Evolutionary conservation across 2,888 invertebrate species (phyloP).

Genomic region (Hirtodrosophila cameraria): DNA sequence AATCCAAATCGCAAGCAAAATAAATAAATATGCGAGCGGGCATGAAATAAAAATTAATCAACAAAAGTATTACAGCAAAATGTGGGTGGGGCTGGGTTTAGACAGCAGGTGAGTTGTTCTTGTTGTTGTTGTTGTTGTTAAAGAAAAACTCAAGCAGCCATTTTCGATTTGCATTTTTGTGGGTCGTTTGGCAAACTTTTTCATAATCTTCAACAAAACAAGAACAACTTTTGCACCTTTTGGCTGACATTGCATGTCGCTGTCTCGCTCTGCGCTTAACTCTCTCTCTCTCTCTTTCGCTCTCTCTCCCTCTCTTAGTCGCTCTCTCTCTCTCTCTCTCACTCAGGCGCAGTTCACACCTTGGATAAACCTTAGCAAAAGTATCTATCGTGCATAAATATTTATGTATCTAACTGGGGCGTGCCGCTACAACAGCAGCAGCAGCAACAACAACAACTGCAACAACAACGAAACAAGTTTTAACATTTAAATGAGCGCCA

Average conservation of each 20-base stretch:
- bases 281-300: constrained; percentile 9
- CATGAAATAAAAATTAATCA: constrained; percentile 50
- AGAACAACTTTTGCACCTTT: constrained; percentile 55
- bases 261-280: neutral
- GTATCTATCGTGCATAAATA: constrained; percentile 78
- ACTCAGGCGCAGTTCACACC: constrained; percentile 68
- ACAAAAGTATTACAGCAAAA: constrained; percentile 26
- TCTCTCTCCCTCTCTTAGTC: constrained; percentile 7
- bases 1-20: constrained; percentile 62
- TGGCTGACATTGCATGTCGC: constrained; percentile 16
- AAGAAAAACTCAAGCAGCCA: constrained; percentile 50
- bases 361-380: constrained; percentile 71
- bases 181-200: constrained; percentile 67
- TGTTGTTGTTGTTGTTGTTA: too few species aligned
- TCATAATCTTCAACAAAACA: constrained; percentile 57
- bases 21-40: constrained; percentile 52
- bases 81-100: neutral
- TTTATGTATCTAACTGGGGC: constrained; percentile 82
- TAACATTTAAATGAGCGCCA: constrained; percentile 72
- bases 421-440: constrained; percentile 70
- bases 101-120: neutral
- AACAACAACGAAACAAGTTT: constrained; percentile 51
- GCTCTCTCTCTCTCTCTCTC: constrained; percentile 9
- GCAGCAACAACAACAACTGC: constrained; percentile 23
- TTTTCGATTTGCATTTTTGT: constrained; percentile 60